Base-by-base conservation (phyloP, 2,888 invertebrate species). In the Drosophila subsilvestris region DNA sequence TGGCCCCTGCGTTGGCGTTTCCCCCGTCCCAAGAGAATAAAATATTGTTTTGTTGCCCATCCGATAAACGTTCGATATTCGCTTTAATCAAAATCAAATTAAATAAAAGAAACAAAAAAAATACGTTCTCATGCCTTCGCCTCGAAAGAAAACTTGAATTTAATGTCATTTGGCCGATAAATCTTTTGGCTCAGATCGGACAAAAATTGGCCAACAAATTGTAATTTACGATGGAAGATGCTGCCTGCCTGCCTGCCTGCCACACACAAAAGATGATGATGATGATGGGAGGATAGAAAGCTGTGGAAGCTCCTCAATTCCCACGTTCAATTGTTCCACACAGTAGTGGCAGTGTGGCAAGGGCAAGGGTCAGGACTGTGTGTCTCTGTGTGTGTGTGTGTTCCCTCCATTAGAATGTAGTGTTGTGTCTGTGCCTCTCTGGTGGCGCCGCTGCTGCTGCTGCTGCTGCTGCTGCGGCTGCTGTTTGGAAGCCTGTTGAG, bases 81-180 rank as follows among this genome's bases (percentile, higher is more conserved):
- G 37, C 37, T 37, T 37, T 37, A 37, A 45, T 69, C 29, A 59
- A 50, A 27, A 32, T 27, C 20, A 53, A 49, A 65, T 53, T 51
- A 59, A 65, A 56, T 25, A 43, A 32, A 43, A 14, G 12, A 18
- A 60, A 49, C 37, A 57, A 47, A 44, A 44, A 59, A 62, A 67
- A 65, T 70, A 54, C 57, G 56, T 63, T 70, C 62, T 49, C 49
- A 50, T 47, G 56, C 29, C 56, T 37, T 22, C 4, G 3, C 7
- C 37, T 37, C 37, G n/a, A 37, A 56, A 20, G 50, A 25, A 57
- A 68, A 42, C 45, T 69, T 47, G 43, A 66, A 76, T 54, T 75
- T 72, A 79, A 75, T 78, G 78, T 80, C 78, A 78, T 68, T 80
- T 58, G 59, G 71, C 58, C 78, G 71, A 78, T 79, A 72, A 66